Conservation (phyloP, 2,797 vertebrate species). For the Ptychadena robeensis region DNA sequence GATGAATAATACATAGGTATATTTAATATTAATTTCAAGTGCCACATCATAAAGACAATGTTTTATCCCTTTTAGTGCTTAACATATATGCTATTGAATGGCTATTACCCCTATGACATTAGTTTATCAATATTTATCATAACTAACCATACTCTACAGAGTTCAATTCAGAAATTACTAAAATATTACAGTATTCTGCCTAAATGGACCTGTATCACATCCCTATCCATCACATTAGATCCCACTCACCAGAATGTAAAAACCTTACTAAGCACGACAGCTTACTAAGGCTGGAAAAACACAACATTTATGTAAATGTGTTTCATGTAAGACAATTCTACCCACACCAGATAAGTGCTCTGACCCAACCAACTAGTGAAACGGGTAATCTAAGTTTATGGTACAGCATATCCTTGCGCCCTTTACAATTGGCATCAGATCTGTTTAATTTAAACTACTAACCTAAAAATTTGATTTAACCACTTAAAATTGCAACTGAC, state of each 20-base stretch:
- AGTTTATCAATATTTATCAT: neutral
- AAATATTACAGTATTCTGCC: too few species aligned
- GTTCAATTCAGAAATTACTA: too few species aligned
- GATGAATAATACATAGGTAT: neutral
- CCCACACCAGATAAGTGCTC: neutral
- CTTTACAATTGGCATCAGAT: neutral
- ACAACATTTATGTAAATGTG: neutral
- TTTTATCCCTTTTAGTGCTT: neutral
- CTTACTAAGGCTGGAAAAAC: neutral
- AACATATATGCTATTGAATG: neutral
- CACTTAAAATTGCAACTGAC: too few species aligned
- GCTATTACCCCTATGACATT: neutral
- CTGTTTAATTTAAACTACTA: neutral
- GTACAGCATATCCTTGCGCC: too few species aligned
- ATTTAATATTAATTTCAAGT: neutral
- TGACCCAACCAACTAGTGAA: too few species aligned
- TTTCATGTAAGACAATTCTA: neutral
- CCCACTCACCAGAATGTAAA: too few species aligned
- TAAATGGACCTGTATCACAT: too few species aligned
- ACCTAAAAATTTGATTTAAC: too few species aligned
- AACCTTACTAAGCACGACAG: neutral
- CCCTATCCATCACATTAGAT: too few species aligned
- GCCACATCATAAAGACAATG: too few species aligned
- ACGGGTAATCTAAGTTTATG: neutral
- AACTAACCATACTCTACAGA: neutral